These are phyloP conservation scores for Morelia viridis DNA, from an alignment of 2,797 vertebrate species.

Conservation along the genomic window DNA sequence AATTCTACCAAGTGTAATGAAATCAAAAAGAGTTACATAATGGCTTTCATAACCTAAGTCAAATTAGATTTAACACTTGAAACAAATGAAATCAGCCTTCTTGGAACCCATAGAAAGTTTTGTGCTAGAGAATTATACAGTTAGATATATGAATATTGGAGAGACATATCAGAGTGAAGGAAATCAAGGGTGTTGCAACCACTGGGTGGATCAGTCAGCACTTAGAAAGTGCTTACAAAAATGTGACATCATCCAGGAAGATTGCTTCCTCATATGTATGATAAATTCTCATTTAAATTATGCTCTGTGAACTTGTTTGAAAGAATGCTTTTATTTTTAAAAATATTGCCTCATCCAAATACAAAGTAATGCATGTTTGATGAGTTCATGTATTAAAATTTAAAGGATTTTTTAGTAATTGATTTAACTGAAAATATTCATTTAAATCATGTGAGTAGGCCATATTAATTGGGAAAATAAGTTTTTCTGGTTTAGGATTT, in stretches of 20 bases:
- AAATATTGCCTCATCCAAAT: not conserved
- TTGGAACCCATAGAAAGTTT: not conserved
- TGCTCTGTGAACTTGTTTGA: not conserved
- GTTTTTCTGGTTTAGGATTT: no score
- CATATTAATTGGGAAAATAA: no score
- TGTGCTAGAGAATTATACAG: not conserved
- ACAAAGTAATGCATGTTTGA: not conserved
- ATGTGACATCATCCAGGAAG: not conserved
- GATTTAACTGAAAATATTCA: not conserved
- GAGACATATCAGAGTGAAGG: not conserved
- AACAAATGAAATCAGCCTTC: not conserved
- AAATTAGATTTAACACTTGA: not conserved
- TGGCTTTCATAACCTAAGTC: not conserved
- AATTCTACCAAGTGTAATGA: not conserved
- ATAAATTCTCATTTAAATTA: not conserved
- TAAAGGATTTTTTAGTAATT: not conserved
- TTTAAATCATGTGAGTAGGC: not conserved
- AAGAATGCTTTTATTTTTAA: not conserved
- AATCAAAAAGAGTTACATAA: not conserved
- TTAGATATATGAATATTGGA: not conserved
- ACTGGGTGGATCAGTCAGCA: not conserved
- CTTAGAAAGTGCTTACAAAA: not conserved
- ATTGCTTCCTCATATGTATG: not conserved
- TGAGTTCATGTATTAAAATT: not conserved
- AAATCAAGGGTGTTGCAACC: not conserved